Conservation (phyloP, 2,797 vertebrate species). For the Acrossocheilus fasciatus region DNA sequence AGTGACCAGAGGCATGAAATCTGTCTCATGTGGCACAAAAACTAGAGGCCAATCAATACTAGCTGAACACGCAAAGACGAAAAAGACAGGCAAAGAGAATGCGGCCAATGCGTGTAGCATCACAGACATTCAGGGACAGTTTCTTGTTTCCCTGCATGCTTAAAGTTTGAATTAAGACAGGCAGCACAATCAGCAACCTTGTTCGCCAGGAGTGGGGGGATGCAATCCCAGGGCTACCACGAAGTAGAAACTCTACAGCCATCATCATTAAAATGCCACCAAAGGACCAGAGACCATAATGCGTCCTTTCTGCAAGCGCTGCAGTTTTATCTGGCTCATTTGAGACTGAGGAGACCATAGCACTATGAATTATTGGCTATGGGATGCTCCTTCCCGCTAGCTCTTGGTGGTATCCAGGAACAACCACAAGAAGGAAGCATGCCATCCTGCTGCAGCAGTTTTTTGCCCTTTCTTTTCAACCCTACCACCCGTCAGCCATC, state of each 20-base stretch:
- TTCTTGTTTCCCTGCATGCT: conserved; percentile 56
- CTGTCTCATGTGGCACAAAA: conserved; percentile 7
- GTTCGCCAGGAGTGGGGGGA: conserved; percentile 51
- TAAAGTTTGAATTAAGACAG: conserved; percentile 54
- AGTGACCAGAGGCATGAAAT: conserved; percentile 29
- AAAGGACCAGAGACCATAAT: conserved; percentile 70
- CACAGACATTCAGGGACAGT: conserved; percentile 25
- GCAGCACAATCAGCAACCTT: conserved; percentile 54
- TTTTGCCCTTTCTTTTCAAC: conserved; percentile 57
- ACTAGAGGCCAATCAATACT: conserved; percentile 29
- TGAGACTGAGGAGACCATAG: conserved; percentile 69
- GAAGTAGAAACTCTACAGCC: conserved; percentile 74
- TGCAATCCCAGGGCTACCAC: conserved; percentile 67
- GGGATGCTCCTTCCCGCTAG: conserved; percentile 57
- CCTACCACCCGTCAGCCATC: conserved; percentile 63
- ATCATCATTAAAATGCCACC: conserved; percentile 77
- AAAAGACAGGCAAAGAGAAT: neutral
- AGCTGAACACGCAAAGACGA: neutral
- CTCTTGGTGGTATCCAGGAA: conserved; percentile 45
- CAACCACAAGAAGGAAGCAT: neutral
- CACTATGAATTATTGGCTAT: conserved; percentile 67
- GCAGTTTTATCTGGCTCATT: conserved; percentile 74
- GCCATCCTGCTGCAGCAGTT: conserved; percentile 50
- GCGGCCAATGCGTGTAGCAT: neutral
- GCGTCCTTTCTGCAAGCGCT: conserved; percentile 75